Evolutionary conservation across 1,140 invertebrate species (phyloP).

Genomic region (Hyles euphorbiae): DNA sequence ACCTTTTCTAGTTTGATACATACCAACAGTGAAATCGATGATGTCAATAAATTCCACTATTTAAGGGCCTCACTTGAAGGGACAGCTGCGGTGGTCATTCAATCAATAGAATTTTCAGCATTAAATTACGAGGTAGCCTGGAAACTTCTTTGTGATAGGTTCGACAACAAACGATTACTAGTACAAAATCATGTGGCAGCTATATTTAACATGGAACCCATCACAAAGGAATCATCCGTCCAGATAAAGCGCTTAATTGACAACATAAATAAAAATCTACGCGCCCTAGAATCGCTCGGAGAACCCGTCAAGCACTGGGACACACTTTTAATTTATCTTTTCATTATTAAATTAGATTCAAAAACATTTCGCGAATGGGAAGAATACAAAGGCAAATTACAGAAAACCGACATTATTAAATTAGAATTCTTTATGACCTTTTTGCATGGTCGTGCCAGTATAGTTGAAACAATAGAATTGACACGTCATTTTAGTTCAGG

Average conservation of each 20-base stretch:
- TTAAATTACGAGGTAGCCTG: constrained; percentile 5
- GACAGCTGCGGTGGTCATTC: constrained; percentile 1
- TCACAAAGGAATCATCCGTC: neutral
- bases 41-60: constrained; percentile 12
- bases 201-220: constrained; percentile 4
- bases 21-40: constrained; percentile 3
- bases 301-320: constrained; percentile 3
- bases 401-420: neutral
- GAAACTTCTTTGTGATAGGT: constrained; percentile 6
- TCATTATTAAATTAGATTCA: constrained; percentile 4
- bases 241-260: constrained; percentile 4
- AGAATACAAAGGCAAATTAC: constrained; percentile 4
- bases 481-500: no score
- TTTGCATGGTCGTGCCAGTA: no score
- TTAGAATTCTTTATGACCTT: no score
- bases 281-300: constrained; percentile 4
- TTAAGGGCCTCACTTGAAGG: constrained; percentile 1
- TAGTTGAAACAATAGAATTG: no score
- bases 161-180: constrained; percentile 2
- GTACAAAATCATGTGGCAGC: constrained; percentile 3
- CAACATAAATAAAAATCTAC: constrained; percentile 3
- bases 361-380: constrained; percentile 3
- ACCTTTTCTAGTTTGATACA: constrained; percentile 4
- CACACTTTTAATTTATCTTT: constrained; percentile 7
- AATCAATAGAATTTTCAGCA: constrained; percentile 4